Evolutionary conservation across 2,797 vertebrate species (phyloP).

Genomic region (Chaetophractus vellerosus): DNA sequence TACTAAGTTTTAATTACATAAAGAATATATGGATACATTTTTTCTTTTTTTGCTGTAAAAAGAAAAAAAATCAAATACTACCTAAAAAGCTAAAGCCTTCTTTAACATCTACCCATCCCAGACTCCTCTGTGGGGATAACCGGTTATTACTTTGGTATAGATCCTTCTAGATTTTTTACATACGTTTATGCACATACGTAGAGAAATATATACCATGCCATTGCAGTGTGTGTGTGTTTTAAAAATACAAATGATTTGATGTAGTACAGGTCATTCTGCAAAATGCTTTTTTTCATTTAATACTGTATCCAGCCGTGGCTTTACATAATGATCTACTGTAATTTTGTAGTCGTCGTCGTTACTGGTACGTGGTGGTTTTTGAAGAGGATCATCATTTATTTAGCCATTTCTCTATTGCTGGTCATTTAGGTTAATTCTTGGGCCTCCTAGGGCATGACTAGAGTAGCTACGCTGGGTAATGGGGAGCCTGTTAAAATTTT

Average conservation of each 20-base stretch:
- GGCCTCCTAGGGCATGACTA: not conserved
- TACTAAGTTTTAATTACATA: not conserved
- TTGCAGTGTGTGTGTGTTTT: not conserved
- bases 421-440: not conserved
- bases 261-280: not conserved
- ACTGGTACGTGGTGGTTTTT: not conserved
- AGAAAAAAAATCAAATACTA: not conserved
- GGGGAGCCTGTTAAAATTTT: not conserved
- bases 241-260: not conserved
- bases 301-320: not conserved
- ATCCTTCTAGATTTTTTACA: not conserved
- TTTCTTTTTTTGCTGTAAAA: not conserved
- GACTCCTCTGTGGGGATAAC: not conserved
- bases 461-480: not conserved
- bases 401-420: not conserved
- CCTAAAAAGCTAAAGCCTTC: slow-evolving; percentile 3
- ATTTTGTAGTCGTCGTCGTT: not conserved
- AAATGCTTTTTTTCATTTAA: not conserved
- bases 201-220: not conserved
- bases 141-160: not conserved
- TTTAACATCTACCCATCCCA: not conserved
- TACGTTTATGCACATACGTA: not conserved
- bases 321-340: not conserved
- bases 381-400: not conserved
- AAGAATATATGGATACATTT: not conserved